phyloP scores from a whole-genome alignment of 1,140 invertebrate species.

The Ceratosolen solmsi region DNA sequence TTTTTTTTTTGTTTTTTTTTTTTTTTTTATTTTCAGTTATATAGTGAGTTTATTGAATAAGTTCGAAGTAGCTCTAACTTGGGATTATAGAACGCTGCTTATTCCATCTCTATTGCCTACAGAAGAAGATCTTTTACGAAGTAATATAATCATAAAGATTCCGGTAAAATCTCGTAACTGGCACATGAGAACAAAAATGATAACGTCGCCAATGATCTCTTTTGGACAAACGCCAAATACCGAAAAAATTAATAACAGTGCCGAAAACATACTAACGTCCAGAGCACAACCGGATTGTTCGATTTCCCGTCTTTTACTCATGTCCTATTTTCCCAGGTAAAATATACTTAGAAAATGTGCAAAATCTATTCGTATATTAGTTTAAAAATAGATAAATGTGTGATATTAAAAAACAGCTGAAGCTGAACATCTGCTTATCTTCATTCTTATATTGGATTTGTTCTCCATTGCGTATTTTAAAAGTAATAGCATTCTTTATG shows the following conservation, averaged over 20 bases:
- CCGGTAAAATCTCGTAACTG: constrained; percentile 83
- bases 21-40: constrained; percentile 71
- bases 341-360: background rate
- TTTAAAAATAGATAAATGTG: too few species aligned
- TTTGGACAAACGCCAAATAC: constrained; percentile 37
- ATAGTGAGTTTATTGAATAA: constrained; percentile 94
- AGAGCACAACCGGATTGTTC: constrained; percentile 75
- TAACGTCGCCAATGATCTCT: constrained; percentile 73
- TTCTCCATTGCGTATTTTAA: too few species aligned
- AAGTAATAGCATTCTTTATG: too few species aligned
- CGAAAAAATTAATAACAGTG: constrained; percentile 53
- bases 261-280: constrained; percentile 66
- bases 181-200: constrained; percentile 77
- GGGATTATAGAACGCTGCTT: constrained; percentile 92
- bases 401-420: too few species aligned
- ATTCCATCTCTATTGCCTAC: constrained; percentile 94
- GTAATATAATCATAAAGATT: constrained; percentile 75
- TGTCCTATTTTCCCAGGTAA: constrained; percentile 94
- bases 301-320: constrained; percentile 83
- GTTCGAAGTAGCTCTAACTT: constrained; percentile 98
- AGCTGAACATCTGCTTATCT: too few species aligned
- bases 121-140: constrained; percentile 79
- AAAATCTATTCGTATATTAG: too few species aligned
- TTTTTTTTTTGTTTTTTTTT: background rate
- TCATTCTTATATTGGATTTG: too few species aligned